Conservation (phyloP, 2,888 invertebrate genomes). For the Drosophila eohydei region DNA sequence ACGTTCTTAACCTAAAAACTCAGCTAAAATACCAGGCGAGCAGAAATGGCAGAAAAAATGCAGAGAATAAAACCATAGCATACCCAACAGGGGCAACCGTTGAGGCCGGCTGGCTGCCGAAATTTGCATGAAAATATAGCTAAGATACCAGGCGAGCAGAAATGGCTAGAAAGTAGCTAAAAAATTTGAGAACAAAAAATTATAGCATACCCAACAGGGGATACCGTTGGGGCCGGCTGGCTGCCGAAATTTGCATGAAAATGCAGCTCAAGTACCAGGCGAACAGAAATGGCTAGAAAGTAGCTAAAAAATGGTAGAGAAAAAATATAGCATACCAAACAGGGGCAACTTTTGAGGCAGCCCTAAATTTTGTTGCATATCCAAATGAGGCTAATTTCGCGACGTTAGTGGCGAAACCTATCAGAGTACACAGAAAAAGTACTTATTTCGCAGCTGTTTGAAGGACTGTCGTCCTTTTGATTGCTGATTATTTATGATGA, state of each 20-base stretch:
- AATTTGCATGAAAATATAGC: not conserved
- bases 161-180: not conserved
- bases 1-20: no score
- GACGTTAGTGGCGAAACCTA: no score
- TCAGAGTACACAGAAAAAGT: not conserved
- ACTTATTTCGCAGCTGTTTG: not conserved
- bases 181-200: not conserved
- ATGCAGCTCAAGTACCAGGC: no score
- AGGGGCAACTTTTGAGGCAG: no score
- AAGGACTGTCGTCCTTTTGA: not conserved
- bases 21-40: not conserved
- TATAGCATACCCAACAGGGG: conserved; percentile 1
- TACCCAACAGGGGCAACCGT: not conserved
- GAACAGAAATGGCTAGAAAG: no score
- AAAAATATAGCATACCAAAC: no score
- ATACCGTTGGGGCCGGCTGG: no score
- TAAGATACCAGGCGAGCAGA: conserved; percentile 3
- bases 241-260: no score
- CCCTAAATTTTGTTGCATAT: no score
- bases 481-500: not conserved
- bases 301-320: no score
- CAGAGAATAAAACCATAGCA: not conserved
- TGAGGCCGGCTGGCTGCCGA: not conserved
- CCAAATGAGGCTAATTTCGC: no score
- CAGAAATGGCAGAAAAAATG: not conserved